These are phyloP conservation scores for Drosophila pandora DNA, from an alignment of 1,140 invertebrate genomes.

Conservation along the genomic window DNA sequence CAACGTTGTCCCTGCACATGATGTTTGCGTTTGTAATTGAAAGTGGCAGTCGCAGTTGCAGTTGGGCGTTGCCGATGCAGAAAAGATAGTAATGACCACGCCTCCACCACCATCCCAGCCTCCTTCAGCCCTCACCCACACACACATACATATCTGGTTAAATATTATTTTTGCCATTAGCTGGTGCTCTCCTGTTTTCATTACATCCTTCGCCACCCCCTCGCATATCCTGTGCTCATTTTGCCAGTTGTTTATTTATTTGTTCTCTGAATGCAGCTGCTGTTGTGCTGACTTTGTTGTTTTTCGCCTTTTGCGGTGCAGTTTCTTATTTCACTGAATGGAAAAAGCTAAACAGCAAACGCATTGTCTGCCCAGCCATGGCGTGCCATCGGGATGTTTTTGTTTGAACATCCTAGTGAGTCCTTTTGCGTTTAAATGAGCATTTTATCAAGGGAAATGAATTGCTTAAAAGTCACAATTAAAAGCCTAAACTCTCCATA, in stretches of 20 bases:
- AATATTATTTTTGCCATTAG: slow-evolving; percentile 69
- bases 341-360: slow-evolving; percentile 44
- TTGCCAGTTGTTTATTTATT: slow-evolving; percentile 64
- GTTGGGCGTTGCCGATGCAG: slow-evolving; percentile 3
- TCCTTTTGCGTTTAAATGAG: too few species aligned
- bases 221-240: slow-evolving; percentile 42
- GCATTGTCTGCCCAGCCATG: slow-evolving; percentile 22
- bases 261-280: slow-evolving; percentile 58
- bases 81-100: slow-evolving; percentile 49
- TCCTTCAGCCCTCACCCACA: slow-evolving; percentile 3
- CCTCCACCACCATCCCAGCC: slow-evolving; percentile 7
- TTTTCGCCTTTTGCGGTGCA: slow-evolving; percentile 36
- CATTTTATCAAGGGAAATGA: too few species aligned
- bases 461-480: too few species aligned
- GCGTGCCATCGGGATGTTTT: background rate
- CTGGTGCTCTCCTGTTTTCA: slow-evolving; percentile 11
- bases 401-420: background rate
- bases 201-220: slow-evolving; percentile 16
- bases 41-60: slow-evolving; percentile 11
- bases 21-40: slow-evolving; percentile 52
- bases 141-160: slow-evolving; percentile 27
- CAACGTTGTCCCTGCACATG: slow-evolving; percentile 52
- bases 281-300: slow-evolving; percentile 24
- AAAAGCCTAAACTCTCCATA: background rate
- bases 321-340: slow-evolving; percentile 37